These are phyloP conservation scores for Fissipunctia ypsillon DNA, from an alignment of 2,888 invertebrate species.

Conservation along the genomic window DNA sequence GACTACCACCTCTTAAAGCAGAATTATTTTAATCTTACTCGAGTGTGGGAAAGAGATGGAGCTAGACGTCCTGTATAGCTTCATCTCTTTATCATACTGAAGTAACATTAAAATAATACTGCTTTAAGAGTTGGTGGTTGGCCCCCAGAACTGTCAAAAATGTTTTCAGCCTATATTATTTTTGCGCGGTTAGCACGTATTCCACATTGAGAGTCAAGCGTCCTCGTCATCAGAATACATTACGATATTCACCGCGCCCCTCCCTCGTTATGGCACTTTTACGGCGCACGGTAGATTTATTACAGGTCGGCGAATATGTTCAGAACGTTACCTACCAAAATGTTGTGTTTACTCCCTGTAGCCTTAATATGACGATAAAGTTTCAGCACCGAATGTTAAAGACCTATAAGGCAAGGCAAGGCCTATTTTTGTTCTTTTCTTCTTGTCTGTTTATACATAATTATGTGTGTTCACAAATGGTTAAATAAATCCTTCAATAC, in stretches of 20 bases:
- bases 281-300: constrained; percentile 50
- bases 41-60: too few relatives aligned
- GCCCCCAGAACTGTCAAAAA: neutral
- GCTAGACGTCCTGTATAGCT: too few relatives aligned
- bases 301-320: constrained; percentile 9
- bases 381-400: neutral
- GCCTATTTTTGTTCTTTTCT: too few relatives aligned
- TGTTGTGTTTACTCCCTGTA: constrained; percentile 12
- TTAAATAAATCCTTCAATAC: too few relatives aligned
- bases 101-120: too few relatives aligned
- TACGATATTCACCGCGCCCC: constrained; percentile 25
- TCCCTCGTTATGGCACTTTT: constrained; percentile 43
- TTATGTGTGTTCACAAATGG: too few relatives aligned
- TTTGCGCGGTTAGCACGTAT: constrained; percentile 14
- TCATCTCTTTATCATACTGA: too few relatives aligned
- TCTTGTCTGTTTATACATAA: too few relatives aligned
- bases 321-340: neutral
- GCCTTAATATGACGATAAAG: neutral
- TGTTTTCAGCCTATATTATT: neutral
- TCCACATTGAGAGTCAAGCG: constrained; percentile 43
- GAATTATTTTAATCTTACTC: too few relatives aligned
- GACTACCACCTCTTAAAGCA: too few relatives aligned
- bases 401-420: neutral
- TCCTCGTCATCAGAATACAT: constrained; percentile 50
- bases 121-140: too few relatives aligned